A percentile compares a stretch with the other conserved stretches of the same genome.
Evolutionary conservation across 2,888 invertebrate genomes (phyloP).

Genomic region (Acleris laterana): DNA sequence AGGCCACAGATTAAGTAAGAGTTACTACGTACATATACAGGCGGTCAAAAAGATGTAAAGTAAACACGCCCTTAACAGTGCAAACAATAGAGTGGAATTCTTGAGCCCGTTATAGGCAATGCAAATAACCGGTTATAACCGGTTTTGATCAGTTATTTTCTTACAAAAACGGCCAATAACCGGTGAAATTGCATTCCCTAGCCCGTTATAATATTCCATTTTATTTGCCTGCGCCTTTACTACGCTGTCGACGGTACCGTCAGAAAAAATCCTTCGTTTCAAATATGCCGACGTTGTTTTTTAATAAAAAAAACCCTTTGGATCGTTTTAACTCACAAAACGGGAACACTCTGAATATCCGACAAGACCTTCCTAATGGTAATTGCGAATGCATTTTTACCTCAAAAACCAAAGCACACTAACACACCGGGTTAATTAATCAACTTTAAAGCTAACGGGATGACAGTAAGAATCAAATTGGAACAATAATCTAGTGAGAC

Average conservation of each 20-base stretch:
- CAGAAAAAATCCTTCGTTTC: slow-evolving; percentile 4
- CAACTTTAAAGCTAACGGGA: not conserved
- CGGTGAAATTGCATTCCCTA: too few species aligned
- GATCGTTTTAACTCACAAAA: slow-evolving; percentile 32
- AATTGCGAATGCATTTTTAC: slow-evolving; percentile 62
- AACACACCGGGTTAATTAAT: not conserved
- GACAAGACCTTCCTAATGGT: slow-evolving; percentile 57
- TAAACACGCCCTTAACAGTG: too few species aligned
- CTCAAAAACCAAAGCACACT: not conserved
- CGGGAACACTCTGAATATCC: slow-evolving; percentile 40
- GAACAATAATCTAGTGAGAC: not conserved
- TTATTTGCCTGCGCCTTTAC: not conserved
- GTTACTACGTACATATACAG: too few species aligned
- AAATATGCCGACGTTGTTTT: slow-evolving; percentile 10
- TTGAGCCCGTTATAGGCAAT: too few species aligned
- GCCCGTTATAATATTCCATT: too few species aligned
- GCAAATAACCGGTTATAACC: too few species aligned
- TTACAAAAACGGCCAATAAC: too few species aligned
- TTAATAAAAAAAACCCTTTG: slow-evolving; percentile 15
- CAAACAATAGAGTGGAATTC: not conserved
- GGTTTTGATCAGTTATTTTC: too few species aligned
- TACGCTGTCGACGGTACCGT: not conserved
- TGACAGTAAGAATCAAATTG: not conserved
- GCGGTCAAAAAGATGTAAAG: too few species aligned
- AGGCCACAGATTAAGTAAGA: too few species aligned